These are phyloP conservation scores for Vombatus ursinus DNA, from an alignment of 2,113 vertebrate genomes.

Conservation along the genomic window DNA sequence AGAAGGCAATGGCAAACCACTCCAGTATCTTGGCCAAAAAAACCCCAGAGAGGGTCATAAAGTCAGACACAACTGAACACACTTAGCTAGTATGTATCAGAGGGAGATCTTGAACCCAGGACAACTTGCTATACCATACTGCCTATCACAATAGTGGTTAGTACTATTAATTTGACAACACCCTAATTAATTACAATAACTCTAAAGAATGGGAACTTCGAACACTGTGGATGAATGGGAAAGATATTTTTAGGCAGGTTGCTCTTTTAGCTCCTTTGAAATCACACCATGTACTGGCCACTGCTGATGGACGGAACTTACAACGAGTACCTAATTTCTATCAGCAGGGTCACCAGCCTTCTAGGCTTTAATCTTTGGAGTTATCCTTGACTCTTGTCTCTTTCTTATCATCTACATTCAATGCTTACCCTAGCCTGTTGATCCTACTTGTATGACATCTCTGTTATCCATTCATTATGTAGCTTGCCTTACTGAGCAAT, in stretches of 20 bases:
- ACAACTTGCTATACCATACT: neutral
- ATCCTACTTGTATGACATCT: neutral
- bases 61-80: neutral
- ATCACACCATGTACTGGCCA: neutral
- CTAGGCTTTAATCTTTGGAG: neutral
- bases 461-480: neutral
- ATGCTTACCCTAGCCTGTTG: neutral
- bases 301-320: neutral
- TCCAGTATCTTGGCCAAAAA: too few species aligned
- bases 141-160: neutral
- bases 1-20: too few species aligned
- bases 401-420: neutral
- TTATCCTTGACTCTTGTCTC: neutral
- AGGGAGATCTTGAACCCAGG: neutral
- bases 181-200: neutral
- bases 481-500: neutral
- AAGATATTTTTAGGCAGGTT: neutral
- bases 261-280: neutral
- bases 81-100: neutral
- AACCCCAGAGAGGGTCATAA: neutral
- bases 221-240: neutral
- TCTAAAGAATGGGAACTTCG: too few species aligned
- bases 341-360: neutral
- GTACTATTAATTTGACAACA: neutral
- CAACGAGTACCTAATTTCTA: neutral